Base-by-base conservation (phyloP, 2,888 invertebrate species). In the Corbicula japonica region DNA sequence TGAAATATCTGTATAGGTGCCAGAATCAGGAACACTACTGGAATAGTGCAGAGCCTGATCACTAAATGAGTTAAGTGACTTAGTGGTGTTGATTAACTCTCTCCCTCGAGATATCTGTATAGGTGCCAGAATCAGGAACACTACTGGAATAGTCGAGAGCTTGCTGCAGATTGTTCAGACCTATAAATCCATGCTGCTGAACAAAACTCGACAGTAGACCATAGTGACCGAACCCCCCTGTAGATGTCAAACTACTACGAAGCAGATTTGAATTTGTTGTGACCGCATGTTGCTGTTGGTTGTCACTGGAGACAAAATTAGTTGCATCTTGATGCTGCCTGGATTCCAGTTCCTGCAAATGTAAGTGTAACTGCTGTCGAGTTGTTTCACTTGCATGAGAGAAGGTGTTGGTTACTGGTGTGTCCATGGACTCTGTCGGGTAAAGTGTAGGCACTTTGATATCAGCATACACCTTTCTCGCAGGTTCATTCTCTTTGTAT, bases 21-120 rank as follows among this genome's bases (percentile, higher is more conserved):
- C 44, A 6, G 74, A 35, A 21, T 61, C 48, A 4, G 74, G 74
- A 2, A 50, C n/a, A 34, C 58, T 52, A 21, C 46, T 68, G 15
- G 74, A 66, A 35, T 52, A 74, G 50, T 74, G 66, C 15, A 68
- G n/a, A n/a, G n/a, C n/a, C n/a, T n/a, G n/a, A n/a, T n/a, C n/a
- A n/a, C n/a, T n/a, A n/a, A n/a, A n/a, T n/a, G n/a, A n/a, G n/a
- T n/a, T n/a, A n/a, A n/a, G n/a, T n/a, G n/a, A n/a, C n/a, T n/a
- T n/a, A n/a, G n/a, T 30, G 34, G 23, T 50, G 65, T 52, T 38
- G 50, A 21, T 44, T 58, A 1, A 63, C 34, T 18, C 63, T 44
- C 18, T 63, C 72, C 21, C 54, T 26, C 2, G 73, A 73, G 23
- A 74, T 66, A 34, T 74, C 74, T 15, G 74, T 74, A 44, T 74